Evolutionary conservation across 2,888 invertebrate genomes (phyloP).

Genomic region (Aplocera efformata): DNA sequence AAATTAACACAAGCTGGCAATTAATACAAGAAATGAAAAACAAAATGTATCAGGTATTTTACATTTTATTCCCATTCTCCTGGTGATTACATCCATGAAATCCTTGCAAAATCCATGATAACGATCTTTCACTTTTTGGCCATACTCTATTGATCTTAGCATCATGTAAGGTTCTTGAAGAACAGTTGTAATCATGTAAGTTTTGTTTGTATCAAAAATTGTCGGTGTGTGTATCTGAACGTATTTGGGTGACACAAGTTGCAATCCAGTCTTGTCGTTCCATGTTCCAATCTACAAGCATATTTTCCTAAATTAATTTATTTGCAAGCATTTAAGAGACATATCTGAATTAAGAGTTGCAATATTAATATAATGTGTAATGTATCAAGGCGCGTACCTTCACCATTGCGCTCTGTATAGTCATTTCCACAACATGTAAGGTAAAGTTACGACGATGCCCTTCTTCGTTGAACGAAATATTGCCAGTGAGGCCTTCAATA

Average conservation of each 20-base stretch:
- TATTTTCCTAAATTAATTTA: no score
- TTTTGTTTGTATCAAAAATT: conserved; percentile 89
- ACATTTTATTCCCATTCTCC: conserved; percentile 92
- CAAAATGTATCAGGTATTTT: conserved; percentile 60
- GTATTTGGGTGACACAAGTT: conserved; percentile 87
- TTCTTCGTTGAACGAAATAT: conserved; percentile 94
- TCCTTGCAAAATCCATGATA: conserved; percentile 97
- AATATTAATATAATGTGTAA: no score
- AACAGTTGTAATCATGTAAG: conserved; percentile 92
- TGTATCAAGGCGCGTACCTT: no score
- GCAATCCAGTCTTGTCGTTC: conserved; percentile 90
- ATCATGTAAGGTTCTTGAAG: conserved; percentile 95
- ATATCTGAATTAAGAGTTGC: no score
- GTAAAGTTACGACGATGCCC: conserved; percentile 94
- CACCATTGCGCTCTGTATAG: conserved; percentile 94
- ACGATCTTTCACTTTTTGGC: conserved; percentile 88
- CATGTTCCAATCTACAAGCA: conserved; percentile 84
- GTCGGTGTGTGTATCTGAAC: conserved; percentile 85
- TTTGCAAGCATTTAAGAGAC: no score
- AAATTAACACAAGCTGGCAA: neutral
- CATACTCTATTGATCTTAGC: conserved; percentile 82
- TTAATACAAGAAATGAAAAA: neutral
- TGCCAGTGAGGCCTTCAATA: conserved; percentile 93
- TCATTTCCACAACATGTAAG: conserved; percentile 95
- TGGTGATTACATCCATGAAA: conserved; percentile 89